Percentiles rank a stretch among this genome's conserved stretches.
Evolutionary conservation across 2,888 invertebrate genomes (phyloP).

Genomic region (Mesorhabditis spiculigera): DNA sequence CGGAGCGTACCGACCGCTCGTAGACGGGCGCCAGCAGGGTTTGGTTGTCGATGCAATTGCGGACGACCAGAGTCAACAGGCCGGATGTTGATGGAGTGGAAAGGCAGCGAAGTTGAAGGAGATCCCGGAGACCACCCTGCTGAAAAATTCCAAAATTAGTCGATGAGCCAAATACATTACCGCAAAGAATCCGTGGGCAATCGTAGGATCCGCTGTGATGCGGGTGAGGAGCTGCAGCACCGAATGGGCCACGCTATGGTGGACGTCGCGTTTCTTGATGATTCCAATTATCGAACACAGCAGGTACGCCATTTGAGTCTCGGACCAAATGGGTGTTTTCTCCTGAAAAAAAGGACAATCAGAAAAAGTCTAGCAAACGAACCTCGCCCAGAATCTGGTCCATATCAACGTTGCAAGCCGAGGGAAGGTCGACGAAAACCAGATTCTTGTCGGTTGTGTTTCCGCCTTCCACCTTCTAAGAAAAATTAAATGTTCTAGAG

Average conservation of each 20-base stretch:
- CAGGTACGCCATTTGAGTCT: constrained; percentile 15
- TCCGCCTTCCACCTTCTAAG: constrained; percentile 4
- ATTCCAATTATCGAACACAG: constrained; percentile 14
- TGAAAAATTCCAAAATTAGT: constrained; percentile 11
- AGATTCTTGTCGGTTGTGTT: not conserved
- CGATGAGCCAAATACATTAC: constrained; percentile 4
- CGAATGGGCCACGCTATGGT: constrained; percentile 32
- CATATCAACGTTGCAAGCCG: not conserved
- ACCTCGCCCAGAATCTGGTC: not conserved
- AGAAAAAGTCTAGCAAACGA: not conserved
- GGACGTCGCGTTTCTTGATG: constrained; percentile 14
- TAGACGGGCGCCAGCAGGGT: constrained; percentile 12
- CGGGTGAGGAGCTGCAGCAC: constrained; percentile 39
- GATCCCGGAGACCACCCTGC: constrained; percentile 18
- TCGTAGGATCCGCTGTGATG: constrained; percentile 25
- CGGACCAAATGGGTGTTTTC: constrained; percentile 10
- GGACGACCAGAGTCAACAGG: constrained; percentile 36
- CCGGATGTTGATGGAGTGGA: constrained; percentile 22
- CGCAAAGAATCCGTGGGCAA: constrained; percentile 37
- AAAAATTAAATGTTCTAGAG: not conserved
- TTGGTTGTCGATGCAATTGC: constrained; percentile 47
- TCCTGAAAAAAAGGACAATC: not conserved
- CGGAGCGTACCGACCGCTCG: constrained; percentile 10
- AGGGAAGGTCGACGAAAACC: not conserved
- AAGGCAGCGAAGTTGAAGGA: constrained; percentile 25